phyloP scores from a whole-genome alignment of 2,113 vertebrate species.

The Plecotus auritus region DNA sequence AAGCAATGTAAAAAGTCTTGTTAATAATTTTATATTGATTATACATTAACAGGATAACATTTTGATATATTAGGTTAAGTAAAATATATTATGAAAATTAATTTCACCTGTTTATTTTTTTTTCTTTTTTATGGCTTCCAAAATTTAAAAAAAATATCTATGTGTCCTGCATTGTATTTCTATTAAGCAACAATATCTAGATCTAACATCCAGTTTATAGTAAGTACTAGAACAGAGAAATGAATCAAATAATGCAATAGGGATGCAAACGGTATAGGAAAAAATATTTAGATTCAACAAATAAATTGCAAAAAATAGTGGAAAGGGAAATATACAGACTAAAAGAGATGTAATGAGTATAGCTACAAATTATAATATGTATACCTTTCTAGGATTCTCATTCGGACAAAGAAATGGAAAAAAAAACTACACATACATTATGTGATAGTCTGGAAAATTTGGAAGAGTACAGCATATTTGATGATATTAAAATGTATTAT shows the following conservation, averaged over 20 bases:
- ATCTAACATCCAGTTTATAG: not conserved
- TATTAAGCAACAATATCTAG: not conserved
- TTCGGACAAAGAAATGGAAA: slow-evolving; percentile 14
- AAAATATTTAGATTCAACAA: not conserved
- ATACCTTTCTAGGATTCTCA: not conserved
- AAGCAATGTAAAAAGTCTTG: not conserved
- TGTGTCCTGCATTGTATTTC: not conserved
- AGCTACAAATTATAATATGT: not conserved
- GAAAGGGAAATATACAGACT: not conserved
- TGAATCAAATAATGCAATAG: not conserved
- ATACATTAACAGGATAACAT: not conserved
- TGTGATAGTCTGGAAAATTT: not conserved
- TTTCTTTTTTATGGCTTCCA: not conserved
- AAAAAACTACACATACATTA: not conserved
- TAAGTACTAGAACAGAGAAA: not conserved
- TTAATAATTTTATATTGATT: not conserved
- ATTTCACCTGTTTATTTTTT: not conserved
- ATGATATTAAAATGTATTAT: not conserved
- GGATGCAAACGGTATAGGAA: not conserved
- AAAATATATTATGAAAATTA: slow-evolving; percentile 18
- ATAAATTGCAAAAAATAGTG: not conserved
- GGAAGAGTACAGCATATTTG: not conserved
- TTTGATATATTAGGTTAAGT: not conserved
- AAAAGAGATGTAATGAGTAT: not conserved
- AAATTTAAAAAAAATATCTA: not conserved